Base-by-base conservation (phyloP, 1,140 invertebrate species). In the Drosophila mojavensis region DNA sequence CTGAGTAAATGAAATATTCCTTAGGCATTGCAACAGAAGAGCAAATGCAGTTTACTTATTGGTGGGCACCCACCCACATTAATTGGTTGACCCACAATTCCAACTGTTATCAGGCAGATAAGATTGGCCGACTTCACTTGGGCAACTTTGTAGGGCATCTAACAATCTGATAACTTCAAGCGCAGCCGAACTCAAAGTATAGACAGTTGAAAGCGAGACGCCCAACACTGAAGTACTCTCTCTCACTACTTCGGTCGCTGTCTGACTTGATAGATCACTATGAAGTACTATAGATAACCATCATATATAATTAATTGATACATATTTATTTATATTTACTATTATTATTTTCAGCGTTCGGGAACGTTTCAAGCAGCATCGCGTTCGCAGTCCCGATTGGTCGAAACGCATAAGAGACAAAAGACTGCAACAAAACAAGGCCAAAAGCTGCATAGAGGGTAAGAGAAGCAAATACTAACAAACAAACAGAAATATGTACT, bases 341-440 rank as follows among this genome's bases (percentile, higher is more conserved):
- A 9, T 45, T 60, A 39, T 56, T 61, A 28, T 53, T 51, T 41
- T 24, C 91, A 93, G 93, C 62, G 91, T 93, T 4, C 79, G 92
- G 53, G 93, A 93, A 84, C 78, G 83, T 39, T 88, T 91, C 50
- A 93, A 93, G 75, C 77, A 73, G 6, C 93, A 93, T 79, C 93
- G 93, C 17, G 78, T 47, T 13, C 75, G 82, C 59, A 92, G 88
- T 61, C 81, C 92, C 5, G 93, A 93, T 78, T 93, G 93, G 93
- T 92, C 92, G 20, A 92, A 92, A 65, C 91, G 93, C 71, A 92
- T 93, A 30, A 82, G 93, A 72, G 92, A 93, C 78, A 93, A 93
- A 80, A 90, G 93, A 84, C 89, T 90, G 72, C 82, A 89, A 75
- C 76, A 93, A 85, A 85, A 90, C 30, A 91, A 92, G 80, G 84